Percentiles rank a stretch among this genome's conserved stretches.
phyloP scores from a whole-genome alignment of 2,888 invertebrate species.

The Limnephilus rhombicus region DNA sequence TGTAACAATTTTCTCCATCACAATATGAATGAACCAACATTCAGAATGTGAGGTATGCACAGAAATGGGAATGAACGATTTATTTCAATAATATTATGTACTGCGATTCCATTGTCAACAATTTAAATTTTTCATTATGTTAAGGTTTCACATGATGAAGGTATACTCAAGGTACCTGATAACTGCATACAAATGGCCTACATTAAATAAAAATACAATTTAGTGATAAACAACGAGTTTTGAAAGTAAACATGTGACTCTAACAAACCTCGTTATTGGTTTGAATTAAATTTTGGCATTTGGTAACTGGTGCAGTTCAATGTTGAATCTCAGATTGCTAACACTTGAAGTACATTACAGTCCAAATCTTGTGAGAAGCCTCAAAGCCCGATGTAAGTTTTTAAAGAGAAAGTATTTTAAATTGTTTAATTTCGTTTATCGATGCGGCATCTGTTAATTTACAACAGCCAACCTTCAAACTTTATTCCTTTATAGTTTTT shows the following conservation, averaged over 20 bases:
- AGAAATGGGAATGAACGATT: slow-evolving; percentile 25
- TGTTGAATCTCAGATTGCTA: background rate
- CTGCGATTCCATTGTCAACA: background rate
- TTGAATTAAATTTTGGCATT: background rate
- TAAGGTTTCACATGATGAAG: background rate
- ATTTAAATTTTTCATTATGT: background rate
- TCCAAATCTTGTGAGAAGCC: background rate
- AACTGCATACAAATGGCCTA: background rate
- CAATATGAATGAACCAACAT: slow-evolving; percentile 1
- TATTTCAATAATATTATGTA: background rate
- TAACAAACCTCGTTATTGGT: background rate
- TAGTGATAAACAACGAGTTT: background rate
- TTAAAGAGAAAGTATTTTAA: background rate
- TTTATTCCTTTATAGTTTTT: too few relatives aligned
- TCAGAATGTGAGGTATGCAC: slow-evolving; percentile 5
- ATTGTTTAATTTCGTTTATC: background rate
- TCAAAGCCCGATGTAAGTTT: background rate
- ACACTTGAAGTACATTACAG: background rate
- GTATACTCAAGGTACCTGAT: background rate
- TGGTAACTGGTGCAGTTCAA: background rate
- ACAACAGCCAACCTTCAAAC: background rate
- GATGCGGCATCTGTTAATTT: background rate
- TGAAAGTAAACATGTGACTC: background rate
- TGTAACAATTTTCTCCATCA: background rate
- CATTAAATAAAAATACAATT: background rate